Base-by-base conservation (phyloP, 1,140 invertebrate genomes). In the Leptinotarsa texana region DNA sequence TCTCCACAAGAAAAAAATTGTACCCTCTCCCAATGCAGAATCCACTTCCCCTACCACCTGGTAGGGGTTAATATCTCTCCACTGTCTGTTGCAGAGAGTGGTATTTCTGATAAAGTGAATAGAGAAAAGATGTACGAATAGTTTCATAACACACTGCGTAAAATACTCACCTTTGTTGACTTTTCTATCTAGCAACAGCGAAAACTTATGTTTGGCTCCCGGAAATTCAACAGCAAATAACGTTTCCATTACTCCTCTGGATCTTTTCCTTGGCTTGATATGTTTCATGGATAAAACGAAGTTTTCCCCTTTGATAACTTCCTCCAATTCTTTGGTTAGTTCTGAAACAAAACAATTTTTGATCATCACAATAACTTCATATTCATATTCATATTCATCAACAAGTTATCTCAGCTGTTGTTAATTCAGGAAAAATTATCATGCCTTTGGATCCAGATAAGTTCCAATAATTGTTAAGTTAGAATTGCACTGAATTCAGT, bases 181-280 rank as follows among this genome's bases (percentile, higher is more conserved):
- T 65, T 86, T 87, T 78, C 91, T 85, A 81, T 94, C 92, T 63
- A 93, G 81, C 75, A 91, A 87, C 63, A 93, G 84, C 18, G 88
- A 85, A 80, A 93, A 90, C 81, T 91, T 91, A 27, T 91, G 87
- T 77, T 90, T 88, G 5, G 88, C 82, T 69, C 87, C 87, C 4
- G 87, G 87, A 81, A 92, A 92, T 75, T 91, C 91, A 3, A 92
- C 86, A 22, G 89, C 88, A 42, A 93, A 87, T 1, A 94, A 83
- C 1, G 90, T 91, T 77, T 93, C 91, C 47, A 88, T 82, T 1
- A 84, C 83, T 24, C 84, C 85, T 62, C 86, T 84, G 24, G 85
- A 80, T 72, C 89, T 88, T 75, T 88, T 89, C 48, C 86, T 88
- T 1, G 87, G 86, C 79, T 88, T 89, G 63, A 91, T 87, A 80